Evolutionary conservation across 1,140 invertebrate genomes (phyloP), one percentile per base, ranked within the genome.

Genomic region (Pseudachorutes palmiensis): DNA sequence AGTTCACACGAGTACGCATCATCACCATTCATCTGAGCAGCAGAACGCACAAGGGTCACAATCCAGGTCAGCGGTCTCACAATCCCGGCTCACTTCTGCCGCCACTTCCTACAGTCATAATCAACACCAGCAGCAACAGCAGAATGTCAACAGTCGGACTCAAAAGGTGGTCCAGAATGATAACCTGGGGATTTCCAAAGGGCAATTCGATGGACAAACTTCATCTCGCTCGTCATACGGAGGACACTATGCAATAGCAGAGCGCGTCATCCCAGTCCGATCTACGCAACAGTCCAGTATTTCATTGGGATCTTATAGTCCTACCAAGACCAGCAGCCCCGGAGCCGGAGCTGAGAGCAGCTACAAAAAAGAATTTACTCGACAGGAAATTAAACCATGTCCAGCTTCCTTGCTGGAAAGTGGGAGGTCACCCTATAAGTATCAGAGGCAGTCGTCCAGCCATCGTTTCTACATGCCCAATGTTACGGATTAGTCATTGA

Each of bases 391-490:
- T 58, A 64, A 69, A 31, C 72, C 72, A 2, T 74, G 72, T 55
- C 72, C 72, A 9, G 72, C 72, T 24, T 32, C 68, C 9, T 36
- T 68, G 24, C 63, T 74, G 28, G 72, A 74, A 63, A 58, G 62
- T 22, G 48, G 61, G n/a, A 70, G 67, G 57, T 70, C 72, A 1
- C 68, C 68, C n/a, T 74, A 63, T 31, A 68, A 67, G 28, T 67
- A 58, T 19, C 33, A 74, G 28, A 41, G 72, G n/a, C 67, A 74
- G 45, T 66, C 68, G 33, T 74, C 72, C 45, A 59, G 57, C 24
- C 72, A 74, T 70, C 67, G 68, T 2, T 71, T 74, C 57, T 74
- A 70, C 59, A 71, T 70, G 72, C 70, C 70, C 5, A 64, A 31
- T 36, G 72, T 68, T 24, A 67, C 70, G 3, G 67, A 74, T 60